Evolutionary conservation across 2,113 vertebrate genomes (phyloP), one percentile per base, ranked within the genome.

Genomic region (Origma solitaria): DNA sequence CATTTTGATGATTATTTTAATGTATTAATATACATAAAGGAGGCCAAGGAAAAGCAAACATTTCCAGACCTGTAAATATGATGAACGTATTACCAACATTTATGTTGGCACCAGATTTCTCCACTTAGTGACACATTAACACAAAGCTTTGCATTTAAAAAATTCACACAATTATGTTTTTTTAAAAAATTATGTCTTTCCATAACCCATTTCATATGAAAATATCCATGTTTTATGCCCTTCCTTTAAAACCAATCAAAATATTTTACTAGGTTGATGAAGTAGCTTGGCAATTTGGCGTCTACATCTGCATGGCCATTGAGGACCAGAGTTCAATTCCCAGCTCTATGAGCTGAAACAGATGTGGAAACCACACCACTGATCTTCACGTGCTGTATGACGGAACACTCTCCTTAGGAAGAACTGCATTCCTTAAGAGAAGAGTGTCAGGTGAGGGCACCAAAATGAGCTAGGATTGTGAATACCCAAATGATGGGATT

Each of bases 211-310:
- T 93, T 92, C 42, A 53, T 62, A 76, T 50, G 53, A 91, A 97
- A 96, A 95, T 78, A 96, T 50, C 53, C 3, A 10, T 33, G 25
- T 65, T 96, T 94, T 88, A 92, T 75, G 60, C 15, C n/a, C 21
- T 89, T 87, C 70, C 80, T 88, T 86, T 94, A 90, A 75, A 95
- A 94, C 71, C 53, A 96, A 92, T 20, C 49, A 96, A 95, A 96
- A 97, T 92, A 96, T 96, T 97, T 97, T 91, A 94, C 71, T 89
- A 92, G 54, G 94, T 83, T 56, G 92, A 77, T 42, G 69, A 94
- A 96, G 83, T 76, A 85, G 51, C 80, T 91, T 50, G 9, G 85
- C 62, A 61, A 88, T 86, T 92, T 92, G 76, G 78, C 82, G 77
- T 50, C 68, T 87, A 25, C 15, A 0, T 93, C 79, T 50, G 15